These are phyloP conservation scores for Cataglyphis albicans DNA, from an alignment of 2,888 invertebrate species.

Conservation along the genomic window DNA sequence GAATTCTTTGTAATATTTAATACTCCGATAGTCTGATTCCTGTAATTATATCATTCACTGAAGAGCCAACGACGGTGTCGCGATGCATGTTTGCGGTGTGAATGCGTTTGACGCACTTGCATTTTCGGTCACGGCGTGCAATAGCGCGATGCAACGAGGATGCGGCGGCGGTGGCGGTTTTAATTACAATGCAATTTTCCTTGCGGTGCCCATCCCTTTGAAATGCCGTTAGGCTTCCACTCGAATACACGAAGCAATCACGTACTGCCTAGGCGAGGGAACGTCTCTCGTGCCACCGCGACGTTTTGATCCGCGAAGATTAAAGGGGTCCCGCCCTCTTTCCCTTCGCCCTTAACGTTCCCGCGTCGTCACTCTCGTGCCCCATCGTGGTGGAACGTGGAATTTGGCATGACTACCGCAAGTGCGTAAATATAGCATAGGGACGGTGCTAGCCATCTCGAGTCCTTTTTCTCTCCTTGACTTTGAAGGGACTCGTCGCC, in stretches of 20 bases:
- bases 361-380: conserved; percentile 54
- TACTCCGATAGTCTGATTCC: background rate
- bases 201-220: conserved; percentile 81
- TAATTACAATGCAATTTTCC: conserved; percentile 86
- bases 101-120: conserved; percentile 36
- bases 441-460: conserved; percentile 39
- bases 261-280: conserved; percentile 74
- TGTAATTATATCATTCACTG: background rate
- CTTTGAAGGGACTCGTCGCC: conserved; percentile 19
- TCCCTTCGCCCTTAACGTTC: conserved; percentile 62
- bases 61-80: background rate
- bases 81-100: background rate
- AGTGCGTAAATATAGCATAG: conserved; percentile 78
- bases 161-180: conserved; percentile 74
- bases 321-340: conserved; percentile 81
- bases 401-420: conserved; percentile 67
- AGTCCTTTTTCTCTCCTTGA: background rate
- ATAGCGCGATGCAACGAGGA: conserved; percentile 25
- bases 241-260: conserved; percentile 85
- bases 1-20: background rate
- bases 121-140: conserved; percentile 12
- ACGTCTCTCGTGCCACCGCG: conserved; percentile 63
- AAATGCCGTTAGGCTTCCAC: conserved; percentile 84
- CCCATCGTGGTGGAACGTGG: conserved; percentile 62
- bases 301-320: conserved; percentile 85